Evolutionary conservation across 2,888 invertebrate genomes (phyloP).

Genomic region (Heliconius ethilla): DNA sequence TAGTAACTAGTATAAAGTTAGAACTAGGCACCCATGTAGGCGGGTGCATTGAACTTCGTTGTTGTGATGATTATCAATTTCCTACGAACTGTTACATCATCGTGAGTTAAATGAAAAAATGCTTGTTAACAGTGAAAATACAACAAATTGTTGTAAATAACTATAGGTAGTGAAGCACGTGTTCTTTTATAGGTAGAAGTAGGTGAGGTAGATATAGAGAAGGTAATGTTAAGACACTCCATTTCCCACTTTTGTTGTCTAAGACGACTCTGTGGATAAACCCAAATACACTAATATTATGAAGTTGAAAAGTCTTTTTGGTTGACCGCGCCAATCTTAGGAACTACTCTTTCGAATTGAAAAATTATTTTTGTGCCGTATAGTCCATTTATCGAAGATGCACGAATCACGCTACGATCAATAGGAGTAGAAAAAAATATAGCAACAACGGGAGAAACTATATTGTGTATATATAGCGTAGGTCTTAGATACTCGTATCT

Average conservation of each 20-base stretch:
- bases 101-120: slow-evolving; percentile 30
- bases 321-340: too few relatives aligned
- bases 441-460: too few relatives aligned
- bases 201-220: background rate
- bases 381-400: too few relatives aligned
- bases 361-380: too few relatives aligned
- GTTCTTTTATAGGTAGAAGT: background rate
- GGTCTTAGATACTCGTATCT: too few relatives aligned
- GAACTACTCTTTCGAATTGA: too few relatives aligned
- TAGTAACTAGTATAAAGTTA: background rate
- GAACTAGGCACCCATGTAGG: slow-evolving; percentile 7
- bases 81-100: slow-evolving; percentile 32
- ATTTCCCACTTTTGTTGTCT: background rate
- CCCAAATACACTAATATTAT: too few relatives aligned
- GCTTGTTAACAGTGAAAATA: slow-evolving; percentile 24
- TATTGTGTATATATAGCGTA: too few relatives aligned
- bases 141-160: slow-evolving; percentile 5
- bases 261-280: background rate
- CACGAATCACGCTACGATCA: too few relatives aligned
- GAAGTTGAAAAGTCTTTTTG: too few relatives aligned
- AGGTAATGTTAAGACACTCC: background rate
- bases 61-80: slow-evolving; percentile 37
- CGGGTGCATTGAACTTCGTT: slow-evolving; percentile 30
- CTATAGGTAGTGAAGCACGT: background rate
- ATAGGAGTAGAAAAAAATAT: too few relatives aligned